A percentile compares a stretch with the other conserved stretches of the same genome.
Conservation (phyloP, 2,888 invertebrate species). For the Lymantria monacha region DNA sequence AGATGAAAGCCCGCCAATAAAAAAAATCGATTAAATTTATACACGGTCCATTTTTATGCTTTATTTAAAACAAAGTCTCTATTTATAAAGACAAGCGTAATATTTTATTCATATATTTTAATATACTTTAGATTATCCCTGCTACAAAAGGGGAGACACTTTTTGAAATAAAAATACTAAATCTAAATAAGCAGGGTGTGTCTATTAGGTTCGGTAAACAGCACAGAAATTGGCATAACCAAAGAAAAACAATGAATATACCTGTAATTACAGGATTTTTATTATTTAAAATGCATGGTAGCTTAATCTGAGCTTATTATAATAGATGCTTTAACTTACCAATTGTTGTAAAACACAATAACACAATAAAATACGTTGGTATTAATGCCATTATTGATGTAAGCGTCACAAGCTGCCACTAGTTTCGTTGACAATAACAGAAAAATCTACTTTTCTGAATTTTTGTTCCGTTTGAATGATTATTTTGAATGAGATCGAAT, state of each 20-base stretch:
- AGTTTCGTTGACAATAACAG: conserved; percentile 16
- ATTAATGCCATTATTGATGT: conserved; percentile 44
- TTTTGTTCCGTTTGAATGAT: conserved; percentile 27
- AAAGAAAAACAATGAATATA: background rate
- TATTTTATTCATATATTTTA: too few species aligned
- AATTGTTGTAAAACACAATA: conserved; percentile 40
- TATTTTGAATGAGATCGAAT: conserved; percentile 16
- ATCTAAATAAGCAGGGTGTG: background rate
- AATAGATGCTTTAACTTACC: conserved; percentile 47
- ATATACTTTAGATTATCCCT: too few species aligned
- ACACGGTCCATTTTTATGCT: too few species aligned
- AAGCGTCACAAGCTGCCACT: conserved; percentile 11
- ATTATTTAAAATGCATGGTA: background rate
- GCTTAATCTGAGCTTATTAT: background rate
- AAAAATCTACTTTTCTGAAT: conserved; percentile 1
- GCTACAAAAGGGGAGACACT: too few species aligned
- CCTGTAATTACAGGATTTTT: background rate
- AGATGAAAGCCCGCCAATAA: too few species aligned
- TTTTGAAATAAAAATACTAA: too few species aligned
- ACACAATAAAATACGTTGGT: conserved; percentile 41
- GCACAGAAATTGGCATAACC: background rate
- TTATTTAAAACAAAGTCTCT: too few species aligned
- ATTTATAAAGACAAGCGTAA: too few species aligned
- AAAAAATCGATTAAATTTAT: too few species aligned
- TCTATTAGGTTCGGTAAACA: background rate